Conservation (phyloP, 1,140 invertebrate species). For the Penaeus chinensis region DNA sequence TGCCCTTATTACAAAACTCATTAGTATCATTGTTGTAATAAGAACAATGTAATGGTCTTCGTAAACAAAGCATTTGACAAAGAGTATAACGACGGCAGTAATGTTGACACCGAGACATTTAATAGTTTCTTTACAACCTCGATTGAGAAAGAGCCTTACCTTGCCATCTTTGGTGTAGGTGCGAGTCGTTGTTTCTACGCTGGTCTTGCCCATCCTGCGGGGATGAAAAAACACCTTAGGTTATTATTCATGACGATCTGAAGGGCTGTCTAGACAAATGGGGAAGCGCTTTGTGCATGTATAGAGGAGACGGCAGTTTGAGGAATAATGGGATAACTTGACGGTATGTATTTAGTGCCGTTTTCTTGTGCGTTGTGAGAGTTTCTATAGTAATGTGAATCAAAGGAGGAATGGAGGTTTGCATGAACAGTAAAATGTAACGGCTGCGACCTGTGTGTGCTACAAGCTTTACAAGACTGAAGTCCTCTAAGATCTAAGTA, state of each 20-base stretch:
- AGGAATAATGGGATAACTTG: not conserved
- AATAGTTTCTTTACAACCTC: no score
- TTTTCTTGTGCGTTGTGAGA: not conserved
- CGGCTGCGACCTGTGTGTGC: no score
- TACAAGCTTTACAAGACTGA: no score
- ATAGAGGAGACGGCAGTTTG: not conserved
- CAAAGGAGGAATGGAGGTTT: no score
- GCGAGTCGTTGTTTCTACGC: slow-evolving; percentile 46
- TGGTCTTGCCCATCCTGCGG: slow-evolving; percentile 59
- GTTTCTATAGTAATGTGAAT: no score
- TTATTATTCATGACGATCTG: not conserved
- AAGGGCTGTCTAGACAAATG: not conserved
- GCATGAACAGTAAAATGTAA: not conserved
- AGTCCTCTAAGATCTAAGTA: no score
- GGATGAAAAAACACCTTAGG: not conserved
- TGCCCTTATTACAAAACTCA: no score
- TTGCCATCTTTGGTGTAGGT: slow-evolving; percentile 55
- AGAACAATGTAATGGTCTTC: no score
- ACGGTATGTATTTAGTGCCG: not conserved
- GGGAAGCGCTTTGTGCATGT: not conserved
- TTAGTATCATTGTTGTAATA: no score
- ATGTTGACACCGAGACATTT: no score
- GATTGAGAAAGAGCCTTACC: slow-evolving; percentile 21
- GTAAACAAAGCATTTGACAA: no score
- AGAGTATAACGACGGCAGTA: no score